Base-by-base conservation (phyloP, 2,797 vertebrate genomes). In the Manis javanica region DNA sequence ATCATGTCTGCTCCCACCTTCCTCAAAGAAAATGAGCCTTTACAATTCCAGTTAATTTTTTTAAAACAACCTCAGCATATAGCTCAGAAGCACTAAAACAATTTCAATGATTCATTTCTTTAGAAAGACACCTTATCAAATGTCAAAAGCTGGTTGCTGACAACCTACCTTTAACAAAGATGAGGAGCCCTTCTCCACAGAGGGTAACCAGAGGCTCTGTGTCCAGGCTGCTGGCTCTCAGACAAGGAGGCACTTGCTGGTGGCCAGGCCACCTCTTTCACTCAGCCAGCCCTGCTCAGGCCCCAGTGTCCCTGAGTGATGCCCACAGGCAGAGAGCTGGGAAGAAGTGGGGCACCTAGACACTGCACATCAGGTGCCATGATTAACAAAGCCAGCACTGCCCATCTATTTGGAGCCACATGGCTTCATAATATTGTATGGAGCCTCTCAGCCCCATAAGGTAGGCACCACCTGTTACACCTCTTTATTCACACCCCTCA, bases 391-490 rank as follows among this genome's bases (percentile, higher is more conserved):
- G 24, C 3, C 26, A 49, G 34, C 13, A 29, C 11, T 8, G 2
- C 64, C 7, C 15, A 2, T 16, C 18, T 4, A 46, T 19, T 29
- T 9, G 7, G 3, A 34, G 29, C 57, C 69, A 63, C 68, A 55
- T 2, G 34, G 39, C 31, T 34, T 15, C 72, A 24, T 0, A 0
- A 0, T 18, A 9, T 3, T 5, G 49, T 21, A 4, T 46, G 46
- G 11, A 46, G 46, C 46, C 34, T 46, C 42, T 72, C 5, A 63
- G 61, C 34, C 57, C 29, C 13, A 59, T 9, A 14, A 29, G 49
- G 64, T 21, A 63, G 29, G 16, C 24, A 39, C 24, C n/a, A 26
- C 19, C 39, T 2, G 8, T 34, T 66, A 46, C 53, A 55, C 9
- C 46, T 46, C 10, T 46, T 46, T 46, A 46, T 46, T 46, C 46